phyloP scores from a whole-genome alignment of 2,888 invertebrate species.

The Serripes groenlandicus region DNA sequence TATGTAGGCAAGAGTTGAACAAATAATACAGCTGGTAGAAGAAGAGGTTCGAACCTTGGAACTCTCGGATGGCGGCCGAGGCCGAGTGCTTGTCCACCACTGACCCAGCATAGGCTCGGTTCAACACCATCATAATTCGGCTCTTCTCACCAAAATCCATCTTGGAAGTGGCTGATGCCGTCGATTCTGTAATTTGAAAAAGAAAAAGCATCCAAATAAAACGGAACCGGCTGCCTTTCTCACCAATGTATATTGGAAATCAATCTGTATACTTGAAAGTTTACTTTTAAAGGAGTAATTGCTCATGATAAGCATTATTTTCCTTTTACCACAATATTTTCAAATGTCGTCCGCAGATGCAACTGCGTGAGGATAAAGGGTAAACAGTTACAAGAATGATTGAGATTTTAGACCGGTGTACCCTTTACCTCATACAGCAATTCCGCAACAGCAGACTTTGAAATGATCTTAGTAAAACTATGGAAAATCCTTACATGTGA shows the following conservation, averaged over 20 bases:
- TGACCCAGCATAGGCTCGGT: conserved; percentile 49
- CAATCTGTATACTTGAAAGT: too few species aligned
- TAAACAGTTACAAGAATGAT: too few species aligned
- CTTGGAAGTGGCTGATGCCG: conserved; percentile 25
- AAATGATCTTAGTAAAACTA: too few species aligned
- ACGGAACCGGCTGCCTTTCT: background rate
- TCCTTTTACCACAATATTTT: background rate
- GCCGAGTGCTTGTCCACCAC: conserved; percentile 52
- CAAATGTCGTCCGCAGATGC: too few species aligned
- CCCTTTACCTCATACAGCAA: too few species aligned
- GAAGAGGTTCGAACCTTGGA: conserved; percentile 55
- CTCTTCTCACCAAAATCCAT: conserved; percentile 63
- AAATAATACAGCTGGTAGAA: too few species aligned
- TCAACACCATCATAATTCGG: conserved; percentile 55
- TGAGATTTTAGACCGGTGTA: too few species aligned
- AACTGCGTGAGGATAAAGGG: too few species aligned
- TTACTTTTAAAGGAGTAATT: background rate
- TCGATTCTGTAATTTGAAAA: conserved; percentile 18
- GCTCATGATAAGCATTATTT: background rate
- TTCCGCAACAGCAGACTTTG: too few species aligned
- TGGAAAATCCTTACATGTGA: too few species aligned
- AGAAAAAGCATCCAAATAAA: background rate
- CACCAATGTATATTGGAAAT: too few species aligned
- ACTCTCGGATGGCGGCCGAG: conserved; percentile 60
- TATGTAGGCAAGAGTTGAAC: too few species aligned